Percentiles rank a stretch among this genome's conserved stretches.
Evolutionary conservation across 1,140 invertebrate genomes (phyloP).

Genomic region (Pygmarrhopalites habei): DNA sequence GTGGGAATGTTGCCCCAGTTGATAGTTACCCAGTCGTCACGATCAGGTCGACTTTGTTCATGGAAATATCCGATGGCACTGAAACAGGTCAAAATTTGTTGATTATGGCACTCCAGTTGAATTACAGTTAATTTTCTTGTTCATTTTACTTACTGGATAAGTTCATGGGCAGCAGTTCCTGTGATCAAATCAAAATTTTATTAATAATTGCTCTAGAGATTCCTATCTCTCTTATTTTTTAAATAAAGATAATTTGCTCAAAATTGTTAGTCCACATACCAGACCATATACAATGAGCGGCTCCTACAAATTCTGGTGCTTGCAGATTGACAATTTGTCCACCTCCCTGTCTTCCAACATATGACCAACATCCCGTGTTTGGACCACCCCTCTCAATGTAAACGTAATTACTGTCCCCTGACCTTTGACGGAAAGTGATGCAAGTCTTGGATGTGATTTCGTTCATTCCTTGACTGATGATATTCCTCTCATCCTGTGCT

Average conservation of each 20-base stretch:
- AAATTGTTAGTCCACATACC: too few species aligned
- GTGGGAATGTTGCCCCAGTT: constrained; percentile 56
- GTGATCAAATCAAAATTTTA: too few species aligned
- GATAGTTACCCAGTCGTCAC: constrained; percentile 58
- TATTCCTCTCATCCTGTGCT: constrained; percentile 18
- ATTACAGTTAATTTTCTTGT: too few species aligned
- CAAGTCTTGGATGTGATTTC: constrained; percentile 29
- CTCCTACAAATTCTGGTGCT: background rate
- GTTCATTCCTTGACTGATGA: constrained; percentile 6
- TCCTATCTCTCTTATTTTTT: too few species aligned
- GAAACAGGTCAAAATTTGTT: too few species aligned
- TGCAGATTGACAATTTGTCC: constrained; percentile 19
- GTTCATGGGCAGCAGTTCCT: constrained; percentile 58
- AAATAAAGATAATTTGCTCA: too few species aligned
- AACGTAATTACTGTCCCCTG: constrained; percentile 18
- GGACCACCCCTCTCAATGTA: constrained; percentile 20
- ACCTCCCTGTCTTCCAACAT: constrained; percentile 26
- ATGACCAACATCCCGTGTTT: constrained; percentile 23
- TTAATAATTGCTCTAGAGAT: too few species aligned
- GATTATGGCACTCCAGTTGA: too few species aligned
- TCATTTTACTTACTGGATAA: constrained; percentile 48
- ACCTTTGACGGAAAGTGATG: constrained; percentile 16
- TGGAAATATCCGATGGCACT: constrained; percentile 56
- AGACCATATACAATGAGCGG: constrained; percentile 46
- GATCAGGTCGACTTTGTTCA: constrained; percentile 58